Base-by-base conservation (phyloP, 2,797 vertebrate species). In the Halcyon leucocephala region DNA sequence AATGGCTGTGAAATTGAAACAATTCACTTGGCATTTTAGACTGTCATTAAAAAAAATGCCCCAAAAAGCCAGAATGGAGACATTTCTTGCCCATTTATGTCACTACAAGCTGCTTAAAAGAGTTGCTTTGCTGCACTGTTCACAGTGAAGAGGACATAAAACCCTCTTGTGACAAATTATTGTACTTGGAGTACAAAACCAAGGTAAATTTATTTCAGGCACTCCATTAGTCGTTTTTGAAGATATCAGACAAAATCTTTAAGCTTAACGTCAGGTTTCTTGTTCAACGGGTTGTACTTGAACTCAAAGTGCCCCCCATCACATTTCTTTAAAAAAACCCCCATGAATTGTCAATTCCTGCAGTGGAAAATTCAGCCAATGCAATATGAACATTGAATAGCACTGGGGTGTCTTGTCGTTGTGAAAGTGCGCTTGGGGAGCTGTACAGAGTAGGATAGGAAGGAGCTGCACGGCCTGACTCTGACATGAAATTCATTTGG, bases 1-100 rank as follows among this genome's bases (percentile, higher is more conserved):
- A 95, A 95, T 91, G 73, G 89, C 66, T 89, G 87, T 73, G 85
- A 96, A 95, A 95, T 93, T 90, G 85, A 95, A 95, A 94, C 86
- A 92, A 97, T 94, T 96, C 91, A 61, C 90, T 92, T 71, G 31
- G 77, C 52, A 89, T 93, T 97, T 96, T 82, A 86, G 80, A 67
- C 81, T 85, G 74, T 78, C 80, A 80, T 81, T 86, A 72, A 90
- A 89, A 91, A 84, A 92, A 94, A 85, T 58, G 42, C 41, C 71
- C 51, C 71, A 73, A 80, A 95, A 94, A 73, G 31, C 72, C 39
- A 58, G 64, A 94, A 90, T 42, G 31, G 73, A 93, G 44, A 76
- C 37, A 31, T 91, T 96, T 86, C 80, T 88, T 93, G 82, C 80
- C 62, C 6, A 4, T 92, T 96, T 93, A 76, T 93, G 85, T 86